These are phyloP conservation scores for Amyelois transitella DNA, from an alignment of 1,140 invertebrate species.

Conservation along the genomic window DNA sequence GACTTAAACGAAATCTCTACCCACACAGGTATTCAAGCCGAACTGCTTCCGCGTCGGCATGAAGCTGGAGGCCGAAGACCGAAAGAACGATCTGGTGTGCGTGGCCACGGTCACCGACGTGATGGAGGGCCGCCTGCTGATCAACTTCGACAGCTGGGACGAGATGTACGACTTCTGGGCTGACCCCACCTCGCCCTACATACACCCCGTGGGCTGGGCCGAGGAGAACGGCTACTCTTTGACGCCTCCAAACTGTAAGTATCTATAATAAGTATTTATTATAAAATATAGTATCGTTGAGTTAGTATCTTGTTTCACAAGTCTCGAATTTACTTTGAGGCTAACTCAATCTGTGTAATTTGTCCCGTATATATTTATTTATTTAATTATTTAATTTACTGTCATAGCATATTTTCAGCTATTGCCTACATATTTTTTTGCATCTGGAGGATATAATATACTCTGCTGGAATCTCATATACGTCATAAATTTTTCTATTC, in stretches of 20 bases:
- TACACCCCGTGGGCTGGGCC: slow-evolving; percentile 96
- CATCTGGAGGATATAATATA: no score
- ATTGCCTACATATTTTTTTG: no score
- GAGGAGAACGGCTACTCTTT: slow-evolving; percentile 85
- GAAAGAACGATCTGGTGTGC: slow-evolving; percentile 89
- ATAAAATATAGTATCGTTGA: no score
- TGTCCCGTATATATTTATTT: no score
- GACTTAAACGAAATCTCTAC: slow-evolving; percentile 6
- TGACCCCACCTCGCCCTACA: slow-evolving; percentile 90
- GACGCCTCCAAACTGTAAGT: slow-evolving; percentile 90
- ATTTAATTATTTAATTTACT: no score
- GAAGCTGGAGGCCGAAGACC: slow-evolving; percentile 97
- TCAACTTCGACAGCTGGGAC: slow-evolving; percentile 97
- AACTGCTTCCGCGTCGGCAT: slow-evolving; percentile 89
- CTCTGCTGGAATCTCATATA: no score
- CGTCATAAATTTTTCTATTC: no score
- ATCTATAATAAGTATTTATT: no score
- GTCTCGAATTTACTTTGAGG: no score
- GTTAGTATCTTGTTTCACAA: no score
- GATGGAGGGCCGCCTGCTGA: slow-evolving; percentile 88
- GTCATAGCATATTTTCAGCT: no score
- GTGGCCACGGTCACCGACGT: slow-evolving; percentile 92
- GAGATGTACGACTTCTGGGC: slow-evolving; percentile 96
- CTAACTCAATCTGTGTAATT: no score
- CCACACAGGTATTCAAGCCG: slow-evolving; percentile 79